Percentiles rank a stretch among this genome's conserved stretches.
phyloP scores from a whole-genome alignment of 1,140 invertebrate species.

The Drosophila lowei region DNA sequence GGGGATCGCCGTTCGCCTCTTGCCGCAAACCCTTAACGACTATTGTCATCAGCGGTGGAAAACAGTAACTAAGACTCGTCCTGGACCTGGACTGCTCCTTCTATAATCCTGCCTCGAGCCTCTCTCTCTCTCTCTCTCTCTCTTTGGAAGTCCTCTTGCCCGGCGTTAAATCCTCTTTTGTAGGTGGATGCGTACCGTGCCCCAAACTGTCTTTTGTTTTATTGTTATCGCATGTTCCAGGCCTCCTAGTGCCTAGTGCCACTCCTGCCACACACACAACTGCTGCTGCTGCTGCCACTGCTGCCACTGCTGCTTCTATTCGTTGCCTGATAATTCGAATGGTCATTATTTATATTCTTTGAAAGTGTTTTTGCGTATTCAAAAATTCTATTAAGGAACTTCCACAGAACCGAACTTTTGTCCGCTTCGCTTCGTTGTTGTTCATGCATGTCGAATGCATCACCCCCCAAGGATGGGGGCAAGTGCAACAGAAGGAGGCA shows the following conservation, averaged over 20 bases:
- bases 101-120: background rate
- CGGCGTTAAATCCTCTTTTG: slow-evolving; percentile 1
- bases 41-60: slow-evolving; percentile 63
- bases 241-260: background rate
- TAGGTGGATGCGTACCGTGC: background rate
- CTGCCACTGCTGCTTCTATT: background rate
- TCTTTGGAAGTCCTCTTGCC: no score
- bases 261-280: slow-evolving; percentile 6
- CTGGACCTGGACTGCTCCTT: background rate
- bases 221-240: slow-evolving; percentile 57
- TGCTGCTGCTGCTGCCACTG: background rate
- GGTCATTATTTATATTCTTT: slow-evolving; percentile 82
- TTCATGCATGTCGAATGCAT: slow-evolving; percentile 80
- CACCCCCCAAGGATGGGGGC: slow-evolving; percentile 8
- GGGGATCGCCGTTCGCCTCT: no score
- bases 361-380: slow-evolving; percentile 82
- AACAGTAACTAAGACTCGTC: slow-evolving; percentile 56
- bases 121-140: background rate
- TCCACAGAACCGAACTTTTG: slow-evolving; percentile 44
- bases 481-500: background rate
- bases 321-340: slow-evolving; percentile 73
- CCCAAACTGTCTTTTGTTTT: slow-evolving; percentile 49
- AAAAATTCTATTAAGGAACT: slow-evolving; percentile 82
- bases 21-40: slow-evolving; percentile 52
- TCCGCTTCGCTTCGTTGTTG: slow-evolving; percentile 39